These are phyloP conservation scores for Oligia fasciuncula DNA, from an alignment of 2,888 invertebrate species.

Conservation along the genomic window DNA sequence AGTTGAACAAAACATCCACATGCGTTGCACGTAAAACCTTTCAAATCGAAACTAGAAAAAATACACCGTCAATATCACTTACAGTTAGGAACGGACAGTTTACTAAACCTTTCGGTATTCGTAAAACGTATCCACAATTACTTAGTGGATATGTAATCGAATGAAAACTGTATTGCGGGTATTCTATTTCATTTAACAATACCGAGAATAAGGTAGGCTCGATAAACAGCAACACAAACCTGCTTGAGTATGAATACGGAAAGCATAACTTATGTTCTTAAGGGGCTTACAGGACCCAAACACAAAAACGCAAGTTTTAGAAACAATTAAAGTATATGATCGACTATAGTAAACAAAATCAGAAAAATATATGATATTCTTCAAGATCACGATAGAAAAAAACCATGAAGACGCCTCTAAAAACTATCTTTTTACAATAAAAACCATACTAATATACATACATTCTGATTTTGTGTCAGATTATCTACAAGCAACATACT, in stretches of 20 bases:
- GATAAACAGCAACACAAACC: constrained; percentile 31
- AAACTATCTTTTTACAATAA: too few relatives aligned
- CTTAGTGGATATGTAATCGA: constrained; percentile 65
- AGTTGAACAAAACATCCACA: constrained; percentile 25
- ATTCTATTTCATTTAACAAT: constrained; percentile 64
- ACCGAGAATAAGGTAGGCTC: constrained; percentile 60
- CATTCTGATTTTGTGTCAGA: too few relatives aligned
- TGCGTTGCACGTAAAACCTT: constrained; percentile 48
- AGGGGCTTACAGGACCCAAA: too few relatives aligned
- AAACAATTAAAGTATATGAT: too few relatives aligned
- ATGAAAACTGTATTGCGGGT: constrained; percentile 60
- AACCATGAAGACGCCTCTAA: too few relatives aligned
- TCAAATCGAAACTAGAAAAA: constrained; percentile 38
- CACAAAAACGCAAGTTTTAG: too few relatives aligned
- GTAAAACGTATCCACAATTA: constrained; percentile 55
- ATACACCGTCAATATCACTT: constrained; percentile 39
- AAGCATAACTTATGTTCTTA: not conserved
- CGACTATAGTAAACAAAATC: too few relatives aligned
- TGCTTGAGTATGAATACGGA: constrained; percentile 32
- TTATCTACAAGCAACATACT: too few relatives aligned
- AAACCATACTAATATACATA: too few relatives aligned
- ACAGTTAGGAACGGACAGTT: constrained; percentile 43
- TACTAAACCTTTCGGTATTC: constrained; percentile 52
- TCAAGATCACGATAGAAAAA: too few relatives aligned
- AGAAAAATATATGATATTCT: too few relatives aligned